Base-by-base conservation (phyloP, 1,140 invertebrate species). In the Ips nitidus region DNA sequence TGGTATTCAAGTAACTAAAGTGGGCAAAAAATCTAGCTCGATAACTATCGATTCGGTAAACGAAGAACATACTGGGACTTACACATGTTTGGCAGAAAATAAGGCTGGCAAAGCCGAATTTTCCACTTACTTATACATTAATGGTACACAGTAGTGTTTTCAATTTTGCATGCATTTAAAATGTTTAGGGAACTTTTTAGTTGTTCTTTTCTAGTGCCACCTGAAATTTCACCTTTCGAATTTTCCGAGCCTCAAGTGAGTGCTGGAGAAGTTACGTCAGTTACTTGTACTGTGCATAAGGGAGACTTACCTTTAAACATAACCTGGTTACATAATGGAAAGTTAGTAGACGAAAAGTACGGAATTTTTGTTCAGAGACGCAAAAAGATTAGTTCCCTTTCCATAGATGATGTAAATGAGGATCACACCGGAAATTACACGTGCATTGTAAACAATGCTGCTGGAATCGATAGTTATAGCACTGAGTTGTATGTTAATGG, bases 31-130 rank as follows among this genome's bases (percentile, higher is more conserved):
- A 68, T 84, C 87, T 74, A 84, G 84, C 72, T 83, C 86, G 50
- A 84, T 88, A 71, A 90, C 87, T 66, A 92, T 94, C 75, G 88
- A 91, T 75, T 87, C 87, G 69, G 89, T 91, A 22, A 85, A 86
- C 65, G 89, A 89, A 52, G 83, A 86, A 58, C 92, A 95, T 80
- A 86, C 86, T 78, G 91, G 91, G 73, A 88, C 88, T 72, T 95
- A 94, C 76, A 93, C 90, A 69, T 95, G 93, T 72, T 79, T 82
- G 4, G 87, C 85, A 5, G 82, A 82, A 42, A 89, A 89, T 79
- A 73, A 77, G 39, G 87, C 86, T 41, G 87, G 87, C 36, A 79
- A 81, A 22, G 82, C 82, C 41, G 86, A 86, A 75, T 87, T 86
- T 74, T 83, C 85, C 6, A 86, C 88, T 62, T 78, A 81, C 71